Conservation (phyloP, 1,140 invertebrate genomes). For the Tetramorium alpestre region DNA sequence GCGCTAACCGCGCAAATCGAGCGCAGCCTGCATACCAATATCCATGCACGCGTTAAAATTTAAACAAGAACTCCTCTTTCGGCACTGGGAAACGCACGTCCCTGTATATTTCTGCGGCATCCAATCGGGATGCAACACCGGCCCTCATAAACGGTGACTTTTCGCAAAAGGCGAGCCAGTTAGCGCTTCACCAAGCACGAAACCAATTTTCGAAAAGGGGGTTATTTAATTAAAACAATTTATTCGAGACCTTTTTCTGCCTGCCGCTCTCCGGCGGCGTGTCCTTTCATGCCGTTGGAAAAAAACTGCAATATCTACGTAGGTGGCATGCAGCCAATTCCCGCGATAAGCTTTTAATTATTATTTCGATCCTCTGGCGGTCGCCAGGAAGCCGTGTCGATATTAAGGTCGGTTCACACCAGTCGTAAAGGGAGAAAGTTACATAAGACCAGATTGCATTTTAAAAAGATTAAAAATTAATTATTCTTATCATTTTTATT, state of each 20-base stretch:
- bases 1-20: constrained; percentile 48
- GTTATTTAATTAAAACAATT: constrained; percentile 77
- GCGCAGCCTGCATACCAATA: constrained; percentile 43
- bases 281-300: constrained; percentile 41
- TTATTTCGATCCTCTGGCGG: constrained; percentile 67
- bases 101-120: constrained; percentile 10
- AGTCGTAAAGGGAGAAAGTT: neutral
- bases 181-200: constrained; percentile 74
- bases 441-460: neutral
- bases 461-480: constrained; percentile 7
- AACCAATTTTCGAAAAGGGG: constrained; percentile 74
- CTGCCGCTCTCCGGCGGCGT: constrained; percentile 29
- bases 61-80: constrained; percentile 48
- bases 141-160: constrained; percentile 55
- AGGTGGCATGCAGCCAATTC: constrained; percentile 69
- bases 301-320: constrained; percentile 70
- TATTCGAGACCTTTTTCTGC: constrained; percentile 67
- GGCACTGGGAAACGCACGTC: neutral
- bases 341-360: constrained; percentile 75
- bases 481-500: constrained; percentile 11
- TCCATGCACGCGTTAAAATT: constrained; percentile 38
- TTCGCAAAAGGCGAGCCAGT: constrained; percentile 62
- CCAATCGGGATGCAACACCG: constrained; percentile 24
- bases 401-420: constrained; percentile 40
- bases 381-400: constrained; percentile 37